Evolutionary conservation across 2,888 invertebrate species (phyloP), one percentile per base, ranked within the genome.

Genomic region (Drosophila subquinaria): DNA sequence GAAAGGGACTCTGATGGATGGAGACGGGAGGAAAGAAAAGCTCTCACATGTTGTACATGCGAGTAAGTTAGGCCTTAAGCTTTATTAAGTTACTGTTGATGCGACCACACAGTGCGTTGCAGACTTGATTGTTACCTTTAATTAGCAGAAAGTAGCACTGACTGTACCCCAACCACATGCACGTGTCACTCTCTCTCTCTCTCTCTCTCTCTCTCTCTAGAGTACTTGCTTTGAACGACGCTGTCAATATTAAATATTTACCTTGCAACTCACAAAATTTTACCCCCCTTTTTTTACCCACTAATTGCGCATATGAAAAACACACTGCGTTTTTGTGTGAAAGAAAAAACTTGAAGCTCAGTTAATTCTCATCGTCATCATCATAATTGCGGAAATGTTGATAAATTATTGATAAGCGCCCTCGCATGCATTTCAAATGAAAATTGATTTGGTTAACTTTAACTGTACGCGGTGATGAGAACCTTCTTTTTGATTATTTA

Each of bases 171-270:
- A 30, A 5, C 15, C 40, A 36, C 48, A 43, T 43, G 35, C 52
- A 53, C 9, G 15, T 51, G 51, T 35, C 5, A 27, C 27, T 35
- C 30, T 2, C 20, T 20, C 13, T 30, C 17, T 15, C 15, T 13
- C 23, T 11, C 17, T 15, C 6, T 17, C 17, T 8, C 4, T 1
- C 11, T 30, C 2, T n/a, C 3, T 36, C 13, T 35, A 2, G 9
- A 6, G 43, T 20, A 50, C 33, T 55, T 27, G 38, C 61, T 71
- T 71, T 63, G 72, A 30, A 56, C 42, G 48, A 15, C 38, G 38
- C 51, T 61, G 61, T 64, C 65, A 43, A 68, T 47, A 84, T 83
- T 72, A 87, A 84, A 80, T 84, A 87, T 83, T 87, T 80, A 83
- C 69, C 50, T 30, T 61, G 67, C 60, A 68, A 67, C 63, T 61